These are phyloP conservation scores for Camponotus vicinus DNA, from an alignment of 1,140 invertebrate species.

Conservation along the genomic window DNA sequence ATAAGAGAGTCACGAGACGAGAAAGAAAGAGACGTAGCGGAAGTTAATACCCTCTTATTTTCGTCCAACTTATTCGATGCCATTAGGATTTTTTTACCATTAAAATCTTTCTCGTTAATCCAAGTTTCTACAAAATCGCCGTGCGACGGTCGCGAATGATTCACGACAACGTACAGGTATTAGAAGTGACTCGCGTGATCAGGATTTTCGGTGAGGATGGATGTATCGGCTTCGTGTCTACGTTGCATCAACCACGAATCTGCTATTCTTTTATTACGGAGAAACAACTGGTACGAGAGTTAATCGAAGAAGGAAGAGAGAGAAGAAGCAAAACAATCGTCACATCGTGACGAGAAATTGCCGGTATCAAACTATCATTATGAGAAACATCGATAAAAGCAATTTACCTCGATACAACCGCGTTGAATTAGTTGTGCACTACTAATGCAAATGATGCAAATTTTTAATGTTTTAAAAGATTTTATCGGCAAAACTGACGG, in stretches of 20 bases:
- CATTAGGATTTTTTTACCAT: conserved; percentile 23
- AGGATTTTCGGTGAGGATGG: conserved; percentile 44
- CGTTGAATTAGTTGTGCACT: neutral
- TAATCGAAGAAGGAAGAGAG: neutral
- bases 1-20: conserved; percentile 33
- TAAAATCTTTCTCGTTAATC: conserved; percentile 13
- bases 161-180: neutral
- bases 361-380: conserved; percentile 19
- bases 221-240: conserved; percentile 69
- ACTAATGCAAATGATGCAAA: neutral
- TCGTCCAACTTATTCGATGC: conserved; percentile 35
- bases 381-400: neutral
- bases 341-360: conserved; percentile 23
- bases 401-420: neutral
- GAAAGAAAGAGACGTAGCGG: neutral
- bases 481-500: neutral
- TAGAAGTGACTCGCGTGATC: conserved; percentile 47
- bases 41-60: conserved; percentile 31
- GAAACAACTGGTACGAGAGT: conserved; percentile 11
- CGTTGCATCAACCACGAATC: conserved; percentile 69
- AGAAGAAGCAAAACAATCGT: neutral
- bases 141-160: conserved; percentile 23
- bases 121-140: conserved; percentile 25
- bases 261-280: conserved; percentile 50
- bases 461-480: conserved; percentile 2